phyloP scores from a whole-genome alignment of 35 echinoderm and acorn worm species.

The Ophioderma brevispina region DNA sequence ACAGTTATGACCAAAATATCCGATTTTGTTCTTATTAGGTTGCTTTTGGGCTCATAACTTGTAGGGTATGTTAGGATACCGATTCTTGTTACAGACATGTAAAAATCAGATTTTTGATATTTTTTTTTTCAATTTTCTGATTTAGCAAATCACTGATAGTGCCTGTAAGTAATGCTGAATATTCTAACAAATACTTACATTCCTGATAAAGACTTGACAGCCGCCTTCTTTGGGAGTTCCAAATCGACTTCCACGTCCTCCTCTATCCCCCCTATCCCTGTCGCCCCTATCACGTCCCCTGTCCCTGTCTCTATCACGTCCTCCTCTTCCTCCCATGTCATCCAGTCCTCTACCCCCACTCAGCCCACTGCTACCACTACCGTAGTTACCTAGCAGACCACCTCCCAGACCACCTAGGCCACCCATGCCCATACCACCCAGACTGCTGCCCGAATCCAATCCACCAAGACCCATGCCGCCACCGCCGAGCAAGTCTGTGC shows the following conservation, averaged over 20 bases:
- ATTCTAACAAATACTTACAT: conserved; percentile 69
- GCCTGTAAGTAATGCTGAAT: background rate
- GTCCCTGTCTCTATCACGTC: conserved; percentile 45
- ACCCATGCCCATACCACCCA: conserved; percentile 16
- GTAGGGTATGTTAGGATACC: no score
- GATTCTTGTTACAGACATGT: background rate
- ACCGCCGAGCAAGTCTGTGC: conserved; percentile 28
- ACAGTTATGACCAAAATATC: no score
- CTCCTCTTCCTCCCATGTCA: conserved; percentile 11
- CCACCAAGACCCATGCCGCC: background rate
- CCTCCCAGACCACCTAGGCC: conserved; percentile 13
- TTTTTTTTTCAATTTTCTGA: background rate
- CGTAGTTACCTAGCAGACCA: conserved; percentile 27
- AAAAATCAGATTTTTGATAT: background rate
- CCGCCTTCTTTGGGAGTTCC: conserved; percentile 68
- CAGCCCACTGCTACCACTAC: conserved; percentile 3
- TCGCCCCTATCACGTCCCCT: conserved; percentile 55
- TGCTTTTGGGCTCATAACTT: no score
- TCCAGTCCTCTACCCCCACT: background rate
- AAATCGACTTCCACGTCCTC: conserved; percentile 17
- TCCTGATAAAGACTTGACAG: conserved; percentile 88
- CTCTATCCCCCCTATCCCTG: conserved; percentile 57
- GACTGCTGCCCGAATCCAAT: background rate
- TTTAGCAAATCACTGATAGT: background rate
- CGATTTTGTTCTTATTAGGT: no score